These are phyloP conservation scores for Epizoanthus scotinus DNA, from an alignment of 92 coral and sea anemone genomes.

Conservation along the genomic window DNA sequence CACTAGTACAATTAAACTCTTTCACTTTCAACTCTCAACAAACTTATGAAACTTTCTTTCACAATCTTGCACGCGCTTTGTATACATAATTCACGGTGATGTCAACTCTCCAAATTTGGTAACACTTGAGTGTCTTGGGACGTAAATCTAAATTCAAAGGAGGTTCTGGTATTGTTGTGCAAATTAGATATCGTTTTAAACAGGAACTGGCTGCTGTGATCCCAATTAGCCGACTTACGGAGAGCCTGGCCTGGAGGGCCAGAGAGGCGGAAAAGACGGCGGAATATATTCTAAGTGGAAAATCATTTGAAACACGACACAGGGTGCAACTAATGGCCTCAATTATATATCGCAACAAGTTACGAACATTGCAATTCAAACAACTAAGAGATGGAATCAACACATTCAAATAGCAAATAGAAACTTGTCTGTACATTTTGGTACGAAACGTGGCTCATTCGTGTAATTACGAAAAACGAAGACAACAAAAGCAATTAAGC, in stretches of 20 bases:
- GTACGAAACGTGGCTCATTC: background rate
- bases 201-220: too few relatives aligned
- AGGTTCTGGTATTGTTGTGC: constrained; percentile 26
- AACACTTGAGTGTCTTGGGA: background rate
- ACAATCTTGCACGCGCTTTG: constrained; percentile 2
- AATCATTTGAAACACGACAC: background rate
- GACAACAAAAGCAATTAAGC: constrained; percentile 10
- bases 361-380: background rate
- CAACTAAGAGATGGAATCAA: background rate
- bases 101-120: constrained; percentile 42
- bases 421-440: too few relatives aligned
- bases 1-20: too few relatives aligned
- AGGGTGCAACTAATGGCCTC: background rate
- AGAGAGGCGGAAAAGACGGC: background rate
- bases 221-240: too few relatives aligned
- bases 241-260: too few relatives aligned
- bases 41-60: constrained; percentile 35
- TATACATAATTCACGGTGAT: constrained; percentile 13
- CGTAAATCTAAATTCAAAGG: constrained; percentile 18
- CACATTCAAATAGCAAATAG: background rate
- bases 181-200: background rate
- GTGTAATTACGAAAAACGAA: background rate
- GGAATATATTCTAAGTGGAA: constrained; percentile 2
- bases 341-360: background rate
- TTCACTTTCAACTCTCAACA: too few relatives aligned